Conservation (phyloP, 2,888 invertebrate species). For the Athalia circularis region DNA sequence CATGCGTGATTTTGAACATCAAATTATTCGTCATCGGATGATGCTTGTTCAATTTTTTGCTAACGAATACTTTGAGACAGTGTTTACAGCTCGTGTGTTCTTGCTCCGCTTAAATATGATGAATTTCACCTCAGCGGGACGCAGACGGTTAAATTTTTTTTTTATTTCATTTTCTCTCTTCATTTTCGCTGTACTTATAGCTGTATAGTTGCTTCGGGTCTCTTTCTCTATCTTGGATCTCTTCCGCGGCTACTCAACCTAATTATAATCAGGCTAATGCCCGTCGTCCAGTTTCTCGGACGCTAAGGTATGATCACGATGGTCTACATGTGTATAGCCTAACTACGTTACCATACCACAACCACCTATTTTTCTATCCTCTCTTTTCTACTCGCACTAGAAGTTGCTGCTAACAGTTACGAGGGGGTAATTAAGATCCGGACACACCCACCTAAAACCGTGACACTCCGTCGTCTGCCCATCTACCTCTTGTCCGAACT, state of each 20-base stretch:
- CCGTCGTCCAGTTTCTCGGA: constrained; percentile 57
- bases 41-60: too few relatives aligned
- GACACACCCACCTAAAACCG: constrained; percentile 69
- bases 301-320: constrained; percentile 14
- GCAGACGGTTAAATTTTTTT: too few relatives aligned
- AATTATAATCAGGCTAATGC: constrained; percentile 75
- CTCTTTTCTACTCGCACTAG: background rate
- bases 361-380: too few relatives aligned
- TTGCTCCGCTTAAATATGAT: too few relatives aligned
- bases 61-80: too few relatives aligned
- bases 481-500: constrained; percentile 53
- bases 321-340: background rate
- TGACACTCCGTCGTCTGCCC: constrained; percentile 68
- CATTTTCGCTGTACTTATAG: too few relatives aligned
- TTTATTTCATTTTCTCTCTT: too few relatives aligned
- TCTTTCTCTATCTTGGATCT: constrained; percentile 68
- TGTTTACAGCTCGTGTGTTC: too few relatives aligned
- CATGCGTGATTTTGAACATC: too few relatives aligned
- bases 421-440: constrained; percentile 73
- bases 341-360: too few relatives aligned
- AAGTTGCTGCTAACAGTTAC: constrained; percentile 66
- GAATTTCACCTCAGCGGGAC: too few relatives aligned
- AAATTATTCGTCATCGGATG: too few relatives aligned
- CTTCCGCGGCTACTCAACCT: constrained; percentile 69
- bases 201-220: constrained; percentile 5